Base-by-base conservation (phyloP, 2,888 invertebrate genomes). In the Eugnorisma glareosa region DNA sequence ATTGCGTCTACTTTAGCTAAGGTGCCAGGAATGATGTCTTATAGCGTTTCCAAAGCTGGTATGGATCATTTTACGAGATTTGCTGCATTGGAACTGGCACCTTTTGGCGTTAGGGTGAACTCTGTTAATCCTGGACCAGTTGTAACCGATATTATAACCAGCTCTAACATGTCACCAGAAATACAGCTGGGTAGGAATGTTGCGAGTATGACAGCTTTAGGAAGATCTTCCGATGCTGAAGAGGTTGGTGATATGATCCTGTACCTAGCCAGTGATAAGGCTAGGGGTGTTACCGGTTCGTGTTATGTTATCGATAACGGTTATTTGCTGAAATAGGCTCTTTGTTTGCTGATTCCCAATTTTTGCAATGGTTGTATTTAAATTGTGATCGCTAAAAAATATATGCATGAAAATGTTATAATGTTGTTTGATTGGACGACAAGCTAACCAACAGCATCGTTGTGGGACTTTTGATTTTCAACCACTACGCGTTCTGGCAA, bases 101-200 rank as follows among this genome's bases (percentile, higher is more conserved):
- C 96, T 0, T 97, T 97, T 90, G 97, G 98, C 79, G 98, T 99
- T 0, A 96, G 99, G 61, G 98, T 98, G 0, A 93, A 93, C 63
- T 72, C 89, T 13, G 83, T 93, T 0, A 91, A 89, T 68, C 92
- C 92, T 28, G 93, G 77, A 57, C 81, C 77, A 48, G 90, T 91
- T 0, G 66, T 54, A 2, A 92, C 99, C 1, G 85, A 89, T 98
- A 86, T 95, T 96, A 97, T 85, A 0, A 54, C 68, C 0, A 28
- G 13, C 51, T 4, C 37, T 35, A 10, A 13, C 1, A 10, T 73
- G n/a, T 5, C 28, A 31, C 15, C 21, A 15, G 57, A 54, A n/a
- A 2, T 48, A 24, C 15, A 2, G 6, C 1, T 15, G 4, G 0
- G 1, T 21, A n/a, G 24, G 18, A 3, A 51, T 54, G 13, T 75